phyloP scores from a whole-genome alignment of 1,140 invertebrate species.

The Parasteatoda tepidariorum region DNA sequence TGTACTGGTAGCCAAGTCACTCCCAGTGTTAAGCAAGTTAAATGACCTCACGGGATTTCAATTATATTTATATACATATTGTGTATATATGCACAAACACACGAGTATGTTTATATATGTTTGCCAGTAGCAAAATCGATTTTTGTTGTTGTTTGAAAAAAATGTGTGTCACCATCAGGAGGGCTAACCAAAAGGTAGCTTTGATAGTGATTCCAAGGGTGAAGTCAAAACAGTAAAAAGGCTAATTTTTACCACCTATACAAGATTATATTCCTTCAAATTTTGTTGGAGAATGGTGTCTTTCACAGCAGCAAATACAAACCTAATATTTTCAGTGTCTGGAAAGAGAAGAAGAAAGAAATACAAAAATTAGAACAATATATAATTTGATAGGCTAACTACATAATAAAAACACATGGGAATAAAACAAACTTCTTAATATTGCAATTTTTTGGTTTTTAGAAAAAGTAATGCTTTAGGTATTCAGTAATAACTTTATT shows the following conservation, averaged over 20 bases:
- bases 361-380: not conserved
- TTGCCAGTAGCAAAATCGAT: conserved; percentile 53
- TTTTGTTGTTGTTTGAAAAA: conserved; percentile 50
- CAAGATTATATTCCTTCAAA: conserved; percentile 98
- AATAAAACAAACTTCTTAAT: no score
- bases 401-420: no score
- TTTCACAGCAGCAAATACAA: conserved; percentile 99
- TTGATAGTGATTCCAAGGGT: conserved; percentile 37
- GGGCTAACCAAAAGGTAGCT: conserved; percentile 59
- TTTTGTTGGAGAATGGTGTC: conserved; percentile 99
- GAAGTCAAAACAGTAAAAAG: conserved; percentile 44
- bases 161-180: conserved; percentile 5
- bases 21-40: conserved; percentile 19
- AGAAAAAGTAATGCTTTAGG: not conserved
- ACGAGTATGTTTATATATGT: conserved; percentile 26
- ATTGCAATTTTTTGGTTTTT: not conserved
- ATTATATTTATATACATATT: conserved; percentile 19
- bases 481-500: not conserved
- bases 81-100: not conserved
- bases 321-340: conserved; percentile 99
- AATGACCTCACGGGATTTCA: conserved; percentile 19
- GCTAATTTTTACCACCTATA: conserved; percentile 67
- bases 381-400: not conserved
- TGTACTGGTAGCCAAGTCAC: conserved; percentile 31
- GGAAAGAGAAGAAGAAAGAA: conserved; percentile 65